A percentile compares a stretch with the other conserved stretches of the same genome.
These are phyloP conservation scores for Hirtodrosophila histrioides DNA, from an alignment of 2,888 invertebrate species.

Conservation along the genomic window DNA sequence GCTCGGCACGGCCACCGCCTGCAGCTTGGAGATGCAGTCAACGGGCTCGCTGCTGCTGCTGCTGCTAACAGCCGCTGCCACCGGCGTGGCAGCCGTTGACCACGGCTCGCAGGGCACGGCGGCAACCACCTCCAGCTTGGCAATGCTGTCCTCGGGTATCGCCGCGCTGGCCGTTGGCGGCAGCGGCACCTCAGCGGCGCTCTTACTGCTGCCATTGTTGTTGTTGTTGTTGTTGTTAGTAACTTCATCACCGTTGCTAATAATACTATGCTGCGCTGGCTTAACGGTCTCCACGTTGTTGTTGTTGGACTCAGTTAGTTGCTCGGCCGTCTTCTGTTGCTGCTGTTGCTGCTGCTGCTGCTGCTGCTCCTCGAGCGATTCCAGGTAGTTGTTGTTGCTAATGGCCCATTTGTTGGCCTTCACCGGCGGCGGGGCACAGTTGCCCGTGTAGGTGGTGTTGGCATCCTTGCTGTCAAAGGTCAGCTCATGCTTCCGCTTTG, in stretches of 20 bases:
- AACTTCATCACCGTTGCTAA: conserved; percentile 79
- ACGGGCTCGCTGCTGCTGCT: conserved; percentile 76
- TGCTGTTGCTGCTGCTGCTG: conserved; percentile 41
- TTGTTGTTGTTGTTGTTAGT: conserved; percentile 54
- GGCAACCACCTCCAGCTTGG: conserved; percentile 84
- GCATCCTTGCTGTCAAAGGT: conserved; percentile 85
- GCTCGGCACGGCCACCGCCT: conserved; percentile 89
- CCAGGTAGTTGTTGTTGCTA: conserved; percentile 82
- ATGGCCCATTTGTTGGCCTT: conserved; percentile 86
- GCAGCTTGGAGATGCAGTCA: conserved; percentile 88
- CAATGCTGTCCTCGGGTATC: conserved; percentile 83
- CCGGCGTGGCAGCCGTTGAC: conserved; percentile 65
- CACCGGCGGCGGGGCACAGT: conserved; percentile 85
- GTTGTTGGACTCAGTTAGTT: conserved; percentile 55
- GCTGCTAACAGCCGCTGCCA: conserved; percentile 23
- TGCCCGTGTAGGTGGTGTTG: conserved; percentile 84
- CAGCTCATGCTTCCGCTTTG: conserved; percentile 88
- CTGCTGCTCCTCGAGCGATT: conserved; percentile 75
- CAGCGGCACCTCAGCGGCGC: conserved; percentile 73
- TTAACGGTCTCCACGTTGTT: conserved; percentile 52
- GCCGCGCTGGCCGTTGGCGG: conserved; percentile 79
- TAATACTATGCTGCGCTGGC: conserved; percentile 64
- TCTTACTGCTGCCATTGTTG: conserved; percentile 35
- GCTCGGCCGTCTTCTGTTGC: conserved; percentile 35
- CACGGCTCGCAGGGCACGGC: conserved; percentile 82